phyloP scores from a whole-genome alignment of 2,113 vertebrate species.

The Misgurnus anguillicaudatus region DNA sequence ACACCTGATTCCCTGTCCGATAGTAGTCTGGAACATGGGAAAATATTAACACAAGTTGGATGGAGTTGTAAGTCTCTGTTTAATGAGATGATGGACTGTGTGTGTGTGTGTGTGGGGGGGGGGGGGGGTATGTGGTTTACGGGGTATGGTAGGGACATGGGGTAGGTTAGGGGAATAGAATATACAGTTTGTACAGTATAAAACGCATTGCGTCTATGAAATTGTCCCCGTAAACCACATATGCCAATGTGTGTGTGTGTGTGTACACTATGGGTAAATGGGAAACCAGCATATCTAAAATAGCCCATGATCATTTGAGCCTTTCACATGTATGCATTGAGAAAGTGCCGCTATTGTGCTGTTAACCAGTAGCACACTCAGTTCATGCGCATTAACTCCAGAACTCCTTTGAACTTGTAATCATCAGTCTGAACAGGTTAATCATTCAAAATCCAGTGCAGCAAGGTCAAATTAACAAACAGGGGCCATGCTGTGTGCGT shows the following conservation, averaged over 20 bases:
- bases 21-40: background rate
- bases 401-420: conserved; percentile 81
- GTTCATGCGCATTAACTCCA: conserved; percentile 74
- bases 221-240: too few relatives aligned
- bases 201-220: too few relatives aligned
- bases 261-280: background rate
- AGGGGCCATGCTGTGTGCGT: background rate
- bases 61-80: background rate
- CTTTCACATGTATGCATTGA: conserved; percentile 9
- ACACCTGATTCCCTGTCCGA: conserved; percentile 9
- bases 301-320: conserved; percentile 50
- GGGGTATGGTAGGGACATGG: too few relatives aligned
- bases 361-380: conserved; percentile 76
- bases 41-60: conserved; percentile 13
- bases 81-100: background rate
- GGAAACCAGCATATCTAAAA: conserved; percentile 37
- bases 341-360: conserved; percentile 29
- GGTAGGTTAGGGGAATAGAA: too few relatives aligned
- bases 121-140: too few relatives aligned
- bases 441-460: conserved; percentile 70
- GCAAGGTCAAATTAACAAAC: conserved; percentile 41
- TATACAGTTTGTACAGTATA: too few relatives aligned
- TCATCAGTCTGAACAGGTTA: conserved; percentile 78
- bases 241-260: too few relatives aligned
- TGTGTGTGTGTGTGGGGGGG: background rate